Base-by-base conservation (phyloP, 2,888 invertebrate species). In the Nymphalis urticae region DNA sequence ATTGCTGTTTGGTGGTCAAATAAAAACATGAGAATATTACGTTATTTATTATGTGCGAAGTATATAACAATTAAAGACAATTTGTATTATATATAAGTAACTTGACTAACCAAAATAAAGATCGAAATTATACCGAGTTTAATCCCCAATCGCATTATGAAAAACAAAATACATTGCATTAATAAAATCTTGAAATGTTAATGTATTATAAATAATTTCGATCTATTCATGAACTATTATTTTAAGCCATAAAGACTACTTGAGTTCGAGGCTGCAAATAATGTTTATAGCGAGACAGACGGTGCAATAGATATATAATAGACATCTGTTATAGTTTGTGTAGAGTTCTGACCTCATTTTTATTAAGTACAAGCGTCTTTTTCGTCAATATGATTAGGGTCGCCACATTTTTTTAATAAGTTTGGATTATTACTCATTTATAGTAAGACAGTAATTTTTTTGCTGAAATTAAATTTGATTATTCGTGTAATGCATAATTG, bases 341-440 rank as follows among this genome's bases (percentile, higher is more conserved):
- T 32, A 24, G n/a, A 59, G 48, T 58, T 58, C 50, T 63, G 71
- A 68, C 71, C 71, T 71, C 53, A 62, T 68, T 71, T 62, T 62
- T 68, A 60, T 60, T 50, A n/a, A 68, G 42, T 53, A 56, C 60
- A 48, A 48, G 58, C 48, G 47, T 59, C 61, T 69, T 56, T 62
- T 69, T 42, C 61, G 50, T 62, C 48, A 61, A 24, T 65, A 24
- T 36, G 17, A 36, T 32, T 59, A 6, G 21, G 51, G 17, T 21
- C 7, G 42, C 65, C 50, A 59, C 8, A 59, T n/a, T 50, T 10
- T 59, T 27, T 19, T 1, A 21, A 24, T 21, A 56, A 21, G 32
- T 56, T 19, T 13, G 48, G 24, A 48, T 17, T 61, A 17, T 16
- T 24, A 19, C 59, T 32, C 27, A 32, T 32, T 32, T 32, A 6